Evolutionary conservation across 1,140 invertebrate species (phyloP).

Genomic region (Vanessa atalanta): DNA sequence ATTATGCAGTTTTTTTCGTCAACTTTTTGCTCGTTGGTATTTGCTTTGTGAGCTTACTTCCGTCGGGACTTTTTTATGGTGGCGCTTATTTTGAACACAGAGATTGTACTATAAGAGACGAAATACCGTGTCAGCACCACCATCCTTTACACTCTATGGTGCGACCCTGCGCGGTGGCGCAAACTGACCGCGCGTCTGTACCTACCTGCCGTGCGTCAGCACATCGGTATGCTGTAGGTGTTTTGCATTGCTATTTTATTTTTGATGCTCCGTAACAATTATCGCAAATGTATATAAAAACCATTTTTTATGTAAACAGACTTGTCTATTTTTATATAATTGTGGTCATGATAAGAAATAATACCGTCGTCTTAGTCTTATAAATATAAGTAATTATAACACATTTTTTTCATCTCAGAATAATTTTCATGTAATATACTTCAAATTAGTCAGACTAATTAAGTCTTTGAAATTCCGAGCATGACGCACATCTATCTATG

Average conservation of each 20-base stretch:
- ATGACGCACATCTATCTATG: constrained; percentile 34
- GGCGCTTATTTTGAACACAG: constrained; percentile 75
- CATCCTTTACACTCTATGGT: constrained; percentile 24
- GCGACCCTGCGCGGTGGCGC: constrained; percentile 23
- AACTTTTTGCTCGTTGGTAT: constrained; percentile 73
- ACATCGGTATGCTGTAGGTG: constrained; percentile 44
- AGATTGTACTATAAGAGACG: constrained; percentile 51
- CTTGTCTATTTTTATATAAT: too few species aligned
- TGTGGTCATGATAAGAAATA: too few species aligned
- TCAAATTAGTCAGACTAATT: neutral
- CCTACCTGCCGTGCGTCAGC: constrained; percentile 49
- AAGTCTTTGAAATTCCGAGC: neutral
- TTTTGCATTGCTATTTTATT: constrained; percentile 40
- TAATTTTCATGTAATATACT: neutral
- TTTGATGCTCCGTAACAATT: constrained; percentile 7
- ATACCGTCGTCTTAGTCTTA: neutral
- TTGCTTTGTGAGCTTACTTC: constrained; percentile 76
- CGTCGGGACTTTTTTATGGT: constrained; percentile 74
- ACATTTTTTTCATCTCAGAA: neutral
- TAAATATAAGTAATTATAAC: neutral
- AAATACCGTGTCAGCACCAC: constrained; percentile 58
- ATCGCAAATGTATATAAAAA: too few species aligned
- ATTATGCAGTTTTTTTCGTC: constrained; percentile 76
- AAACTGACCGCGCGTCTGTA: constrained; percentile 14
- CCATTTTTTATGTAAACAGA: too few species aligned